Evolutionary conservation across 2,888 invertebrate species (phyloP), one percentile per base, ranked within the genome.

Genomic region (Leptinotarsa rubiginosa): DNA sequence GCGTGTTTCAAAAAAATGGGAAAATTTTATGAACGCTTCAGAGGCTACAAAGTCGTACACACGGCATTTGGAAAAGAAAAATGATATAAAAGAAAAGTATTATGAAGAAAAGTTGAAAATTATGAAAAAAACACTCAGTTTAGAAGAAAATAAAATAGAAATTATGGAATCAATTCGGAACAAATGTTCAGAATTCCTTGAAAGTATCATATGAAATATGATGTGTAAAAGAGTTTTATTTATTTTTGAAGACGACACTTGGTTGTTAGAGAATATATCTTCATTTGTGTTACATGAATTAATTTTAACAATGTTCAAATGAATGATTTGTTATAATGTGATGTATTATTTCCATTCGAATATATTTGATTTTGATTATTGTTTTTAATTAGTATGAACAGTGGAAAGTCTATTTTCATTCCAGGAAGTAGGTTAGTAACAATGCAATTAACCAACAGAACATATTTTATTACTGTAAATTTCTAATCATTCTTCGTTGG

Each of bases 181-280:
- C 4, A 54, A 54, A 54, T 54, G 13, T 54, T 54, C 52, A 16
- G 18, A 54, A 54, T 54, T 54, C n/a, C 52, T 54, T n/a, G 52
- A 54, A 54, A 54, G 16, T 54, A 54, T 18, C 18, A 54, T 54
- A 18, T 25, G 25, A 25, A 25, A 25, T 25, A 5, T 25, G 25
- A 25, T 25, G 25, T 5, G 25, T 25, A 54, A 54, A 54, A 54
- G 18, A n/a, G n/a, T 54, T 54, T 54, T 54, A n/a, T 54, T 54
- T 20, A 16, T 54, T 54, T 54, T 54, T 54, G 54, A 54, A 54
- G 54, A 54, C n/a, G 15, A 18, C 15, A n/a, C n/a, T 54, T 54
- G 54, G 54, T 54, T 54, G 20, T n/a, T 54, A 54, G 54, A 54
- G 54, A 54, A 54, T 54, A n/a, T 54, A 54, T 54, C 54, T 54